Evolutionary conservation across 2,113 vertebrate species (phyloP).

Genomic region (Eonycteris spelaea): DNA sequence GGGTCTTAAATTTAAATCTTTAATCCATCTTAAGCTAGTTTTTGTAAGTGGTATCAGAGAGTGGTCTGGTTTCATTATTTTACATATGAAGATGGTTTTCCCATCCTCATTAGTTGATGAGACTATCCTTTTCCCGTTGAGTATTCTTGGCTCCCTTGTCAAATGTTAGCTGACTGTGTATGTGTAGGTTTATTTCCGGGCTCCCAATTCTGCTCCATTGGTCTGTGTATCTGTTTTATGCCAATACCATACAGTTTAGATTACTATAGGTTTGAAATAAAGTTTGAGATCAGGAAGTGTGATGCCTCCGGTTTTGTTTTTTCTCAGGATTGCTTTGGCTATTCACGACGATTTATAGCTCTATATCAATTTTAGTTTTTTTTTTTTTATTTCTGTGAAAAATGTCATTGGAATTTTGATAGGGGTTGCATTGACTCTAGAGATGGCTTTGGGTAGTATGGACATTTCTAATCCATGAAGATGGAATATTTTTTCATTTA

Average conservation of each 20-base stretch:
- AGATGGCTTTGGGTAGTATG: background rate
- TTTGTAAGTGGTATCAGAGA: background rate
- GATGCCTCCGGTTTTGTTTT: background rate
- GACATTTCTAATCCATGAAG: background rate
- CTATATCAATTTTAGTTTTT: background rate
- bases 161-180: background rate
- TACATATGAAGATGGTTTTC: background rate
- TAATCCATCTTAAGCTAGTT: background rate
- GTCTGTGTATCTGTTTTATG: background rate
- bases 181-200: background rate
- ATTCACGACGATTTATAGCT: background rate
- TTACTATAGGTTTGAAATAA: background rate
- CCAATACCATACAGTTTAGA: background rate
- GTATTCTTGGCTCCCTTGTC: background rate
- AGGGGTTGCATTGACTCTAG: background rate
- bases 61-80: background rate
- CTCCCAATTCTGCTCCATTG: background rate
- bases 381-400: background rate
- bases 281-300: background rate
- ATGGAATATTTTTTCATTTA: background rate
- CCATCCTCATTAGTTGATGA: background rate
- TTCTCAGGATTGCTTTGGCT: background rate
- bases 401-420: background rate
- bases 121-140: background rate
- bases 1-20: background rate